Evolutionary conservation across 2,888 invertebrate species (phyloP), one percentile per base, ranked within the genome.

Genomic region (Cyclophora albipunctata): DNA sequence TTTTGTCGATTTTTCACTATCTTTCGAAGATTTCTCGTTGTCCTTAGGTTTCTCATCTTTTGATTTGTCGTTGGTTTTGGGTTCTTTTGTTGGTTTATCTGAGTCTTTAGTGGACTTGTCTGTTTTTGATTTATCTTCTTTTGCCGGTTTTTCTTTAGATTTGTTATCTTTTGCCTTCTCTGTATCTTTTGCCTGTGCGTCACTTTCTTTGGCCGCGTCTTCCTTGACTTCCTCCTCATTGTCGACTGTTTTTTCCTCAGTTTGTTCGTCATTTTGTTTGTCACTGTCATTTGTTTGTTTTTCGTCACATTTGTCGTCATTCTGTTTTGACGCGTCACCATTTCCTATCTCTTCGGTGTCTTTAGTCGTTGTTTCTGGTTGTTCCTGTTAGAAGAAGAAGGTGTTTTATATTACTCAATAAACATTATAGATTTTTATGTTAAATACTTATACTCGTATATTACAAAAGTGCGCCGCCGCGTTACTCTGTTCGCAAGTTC

Each of bases 151-250:
- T 40, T 40, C 40, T 40, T 40, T 40, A 7, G 5, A 5, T 40
- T 5, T 40, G 40, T 40, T 40, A 3, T 54, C 55, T 3, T 51
- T 53, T 4, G 33, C 45, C 7, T 62, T 57, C 0, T 57, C 57
- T 20, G 48, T 55, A 5, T 54, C 50, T 49, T 65, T 49, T 7
- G 46, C 59, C 2, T 63, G 61, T 42, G 60, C 64, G 7, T 69
- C 65, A 42, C 59, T 59, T 34, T 51, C 49, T 53, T 55, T 56
- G 7, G 49, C 42, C 7, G 52, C 49, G 5, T 59, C 58, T 54
- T 57, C 45, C 47, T 48, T 46, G 63, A 49, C 45, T 34, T 58
- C 53, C 46, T 46, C 52, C 2, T 45, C 20, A 20, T 20, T 20
- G 20, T 20, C 20, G 20, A 1, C 20, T 37, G 37, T 37, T 37